Conservation (phyloP, 2,888 invertebrate genomes). For the Epirrhoe alternata region DNA sequence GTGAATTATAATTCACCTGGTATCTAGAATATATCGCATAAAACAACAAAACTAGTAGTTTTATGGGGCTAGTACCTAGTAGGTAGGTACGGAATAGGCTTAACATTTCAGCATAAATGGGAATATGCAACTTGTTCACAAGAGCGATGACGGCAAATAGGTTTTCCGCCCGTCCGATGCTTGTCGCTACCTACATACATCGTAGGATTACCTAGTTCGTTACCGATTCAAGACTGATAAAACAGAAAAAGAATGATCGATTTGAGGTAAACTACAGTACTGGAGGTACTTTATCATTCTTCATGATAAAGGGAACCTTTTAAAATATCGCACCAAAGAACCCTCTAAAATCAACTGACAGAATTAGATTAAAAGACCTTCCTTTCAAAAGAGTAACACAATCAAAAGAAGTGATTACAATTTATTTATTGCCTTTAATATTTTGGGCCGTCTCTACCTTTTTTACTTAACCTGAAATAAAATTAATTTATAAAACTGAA, state of each 20-base stretch:
- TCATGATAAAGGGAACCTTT: background rate
- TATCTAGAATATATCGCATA: no score
- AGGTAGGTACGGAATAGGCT: background rate
- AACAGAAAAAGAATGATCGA: background rate
- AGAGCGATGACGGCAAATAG: background rate
- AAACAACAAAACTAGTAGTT: no score
- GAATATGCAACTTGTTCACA: background rate
- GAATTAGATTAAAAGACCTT: conserved; percentile 25
- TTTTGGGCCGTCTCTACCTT: background rate
- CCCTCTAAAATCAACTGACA: conserved; percentile 17
- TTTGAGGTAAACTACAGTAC: background rate
- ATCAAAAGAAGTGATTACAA: conserved; percentile 26
- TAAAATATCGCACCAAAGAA: background rate
- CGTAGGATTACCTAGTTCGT: background rate
- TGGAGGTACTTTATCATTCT: background rate
- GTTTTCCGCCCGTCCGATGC: background rate
- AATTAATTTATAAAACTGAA: conserved; percentile 1
- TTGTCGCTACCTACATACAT: background rate
- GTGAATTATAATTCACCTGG: background rate
- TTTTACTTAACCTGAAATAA: conserved; percentile 6
- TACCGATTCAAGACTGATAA: background rate
- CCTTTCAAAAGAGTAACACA: conserved; percentile 11
- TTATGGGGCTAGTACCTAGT: background rate
- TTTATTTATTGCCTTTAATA: conserved; percentile 13
- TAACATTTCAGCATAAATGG: background rate